Evolutionary conservation across 1,140 invertebrate genomes (phyloP), one percentile per base, ranked within the genome.

Genomic region (Drosophila auraria): DNA sequence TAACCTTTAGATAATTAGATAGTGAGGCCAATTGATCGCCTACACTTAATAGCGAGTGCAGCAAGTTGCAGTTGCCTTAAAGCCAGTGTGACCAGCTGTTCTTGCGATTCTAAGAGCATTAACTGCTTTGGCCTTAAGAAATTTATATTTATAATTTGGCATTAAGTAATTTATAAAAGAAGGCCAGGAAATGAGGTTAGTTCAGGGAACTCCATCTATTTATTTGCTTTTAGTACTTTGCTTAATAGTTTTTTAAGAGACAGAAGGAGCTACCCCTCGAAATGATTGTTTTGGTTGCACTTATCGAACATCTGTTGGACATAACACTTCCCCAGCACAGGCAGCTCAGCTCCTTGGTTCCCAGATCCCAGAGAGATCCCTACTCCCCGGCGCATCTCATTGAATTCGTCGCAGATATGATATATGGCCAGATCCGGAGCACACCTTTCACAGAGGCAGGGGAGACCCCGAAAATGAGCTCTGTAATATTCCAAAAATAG

Each of bases 271-370:
- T 30, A 30, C 27, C 27, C 27, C 27, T 14, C 15, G 5, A n/a
- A 23, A 17, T 15, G n/a, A 56, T 47, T 47, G 30, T 45, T 70
- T 69, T 56, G 44, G 64, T 71, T 45, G 66, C 70, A 61, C 68
- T 73, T 73, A 73, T 61, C 47, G 54, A 57, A 73, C 71, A 73
- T 73, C 68, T 73, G 71, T 73, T 73, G 69, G 71, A 73, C 71
- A 73, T 73, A 73, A 73, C 70, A 73, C 68, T 73, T 73, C 70
- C 30, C 30, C 53, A 38, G 27, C 51, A 7, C 51, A 12, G 5
- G n/a, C 15, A 12, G 49, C 20, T 20, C 30, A 6, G 36, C 51
- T 20, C 20, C 69, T 38, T 33, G 38, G 38, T 69, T 71, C 66
- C 66, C 69, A 71, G n/a, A 30, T 30, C n/a, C n/a, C 14, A 6